These are phyloP conservation scores for Megaptera novaeangliae DNA, from an alignment of 2,113 vertebrate genomes.

Conservation along the genomic window DNA sequence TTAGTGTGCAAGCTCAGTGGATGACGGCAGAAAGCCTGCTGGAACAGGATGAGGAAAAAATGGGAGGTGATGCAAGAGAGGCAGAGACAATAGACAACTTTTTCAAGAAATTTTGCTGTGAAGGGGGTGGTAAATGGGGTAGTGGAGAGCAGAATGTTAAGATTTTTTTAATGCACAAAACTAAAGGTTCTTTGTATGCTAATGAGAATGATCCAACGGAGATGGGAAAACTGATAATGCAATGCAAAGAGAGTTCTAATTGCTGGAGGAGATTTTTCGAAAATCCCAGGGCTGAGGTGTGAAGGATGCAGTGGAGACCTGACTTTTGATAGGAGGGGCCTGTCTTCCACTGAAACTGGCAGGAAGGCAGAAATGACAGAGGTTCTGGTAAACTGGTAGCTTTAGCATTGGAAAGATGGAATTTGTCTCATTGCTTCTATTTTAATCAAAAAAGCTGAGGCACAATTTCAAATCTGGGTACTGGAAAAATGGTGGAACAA, in stretches of 20 bases:
- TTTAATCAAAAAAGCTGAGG: slow-evolving; percentile 6
- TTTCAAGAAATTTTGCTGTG: not conserved
- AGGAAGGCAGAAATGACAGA: not conserved
- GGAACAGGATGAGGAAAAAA: not conserved
- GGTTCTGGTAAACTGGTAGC: not conserved
- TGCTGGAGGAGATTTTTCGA: not conserved
- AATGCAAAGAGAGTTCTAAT: not conserved
- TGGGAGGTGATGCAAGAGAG: not conserved
- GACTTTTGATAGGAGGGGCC: not conserved
- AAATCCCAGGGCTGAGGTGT: not conserved
- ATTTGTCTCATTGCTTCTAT: not conserved
- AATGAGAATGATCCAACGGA: not conserved
- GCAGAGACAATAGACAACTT: not conserved
- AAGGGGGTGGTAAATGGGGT: not conserved
- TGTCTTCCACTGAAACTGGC: not conserved
- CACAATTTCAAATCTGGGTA: not conserved
- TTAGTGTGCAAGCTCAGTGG: too few relatives aligned
- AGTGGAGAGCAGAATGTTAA: not conserved
- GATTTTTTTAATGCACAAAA: not conserved
- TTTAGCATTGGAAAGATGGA: not conserved
- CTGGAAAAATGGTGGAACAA: not conserved
- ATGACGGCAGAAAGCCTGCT: not conserved
- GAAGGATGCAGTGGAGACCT: not conserved
- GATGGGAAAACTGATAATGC: not conserved
- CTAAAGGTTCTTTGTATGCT: not conserved